Conservation (phyloP, 1,140 invertebrate genomes). For the Elymnias hypermnestra region DNA sequence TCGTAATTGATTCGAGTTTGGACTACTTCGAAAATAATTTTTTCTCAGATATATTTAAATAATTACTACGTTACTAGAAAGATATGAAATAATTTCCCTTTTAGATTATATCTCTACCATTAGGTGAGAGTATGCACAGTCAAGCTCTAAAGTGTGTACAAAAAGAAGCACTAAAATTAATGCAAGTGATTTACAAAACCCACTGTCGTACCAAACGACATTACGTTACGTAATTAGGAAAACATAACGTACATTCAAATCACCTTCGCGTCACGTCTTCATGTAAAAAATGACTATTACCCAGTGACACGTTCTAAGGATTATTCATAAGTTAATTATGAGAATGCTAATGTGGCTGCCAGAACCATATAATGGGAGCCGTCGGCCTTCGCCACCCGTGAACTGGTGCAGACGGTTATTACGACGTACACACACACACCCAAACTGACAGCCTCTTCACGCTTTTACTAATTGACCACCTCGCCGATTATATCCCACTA, state of each 20-base stretch:
- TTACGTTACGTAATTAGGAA: slow-evolving; percentile 4
- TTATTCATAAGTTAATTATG: slow-evolving; percentile 60
- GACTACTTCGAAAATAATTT: too few species aligned
- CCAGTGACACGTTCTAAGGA: slow-evolving; percentile 31
- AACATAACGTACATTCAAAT: slow-evolving; percentile 6
- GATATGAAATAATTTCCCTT: too few species aligned
- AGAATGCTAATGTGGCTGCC: slow-evolving; percentile 50
- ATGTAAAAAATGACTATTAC: slow-evolving; percentile 23
- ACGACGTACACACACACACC: slow-evolving; percentile 35
- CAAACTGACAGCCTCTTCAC: slow-evolving; percentile 63
- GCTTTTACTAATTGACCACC: slow-evolving; percentile 66
- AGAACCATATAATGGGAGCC: slow-evolving; percentile 41
- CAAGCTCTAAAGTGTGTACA: too few species aligned
- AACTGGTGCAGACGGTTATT: slow-evolving; percentile 27
- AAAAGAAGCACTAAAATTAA: too few species aligned
- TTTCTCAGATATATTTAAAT: too few species aligned
- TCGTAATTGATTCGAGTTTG: too few species aligned
- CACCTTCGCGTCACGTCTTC: slow-evolving; percentile 16
- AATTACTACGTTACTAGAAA: too few species aligned
- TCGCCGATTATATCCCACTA: slow-evolving; percentile 42
- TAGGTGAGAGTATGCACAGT: too few species aligned
- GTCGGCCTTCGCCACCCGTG: slow-evolving; percentile 56
- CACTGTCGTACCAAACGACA: not conserved
- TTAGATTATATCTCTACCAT: too few species aligned
- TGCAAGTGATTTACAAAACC: slow-evolving; percentile 1